Evolutionary conservation across 2,113 vertebrate genomes (phyloP), one percentile per base, ranked within the genome.

Genomic region (Riparia riparia): DNA sequence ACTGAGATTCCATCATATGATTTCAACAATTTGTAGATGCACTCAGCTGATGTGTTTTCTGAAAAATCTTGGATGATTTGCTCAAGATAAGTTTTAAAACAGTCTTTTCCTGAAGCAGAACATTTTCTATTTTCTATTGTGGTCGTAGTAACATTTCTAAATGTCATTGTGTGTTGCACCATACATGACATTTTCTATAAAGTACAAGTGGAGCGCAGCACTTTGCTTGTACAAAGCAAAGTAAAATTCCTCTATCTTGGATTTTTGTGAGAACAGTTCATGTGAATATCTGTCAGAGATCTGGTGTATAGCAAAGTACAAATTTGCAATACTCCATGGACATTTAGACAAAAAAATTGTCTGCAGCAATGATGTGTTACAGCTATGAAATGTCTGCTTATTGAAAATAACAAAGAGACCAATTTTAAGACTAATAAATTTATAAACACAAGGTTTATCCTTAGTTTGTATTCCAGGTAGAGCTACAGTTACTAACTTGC

Each of bases 391-490:
- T 54, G 10, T 63, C 34, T 58, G 0, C 11, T 74, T 89, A 21
- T 4, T 82, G 76, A 81, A 92, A 74, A 28, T 56, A 22, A 56
- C 17, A 63, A 69, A 41, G 21, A 79, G 44, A 60, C 26, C 18
- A 24, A 14, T 72, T 26, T 65, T 64, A 7, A 53, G 66, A 74
- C 14, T 44, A 93, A 88, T 45, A 80, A 61, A 78, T 85, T 37
- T 79, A 53, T 90, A 95, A 97, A 96, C 83, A n/a, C 61, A 80
- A 90, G 57, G 68, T 96, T 96, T 97, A 96, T 93, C 54, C 86
- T 94, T 87, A 96, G 96, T 95, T 96, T 97, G 90, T 97, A 91
- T 97, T 95, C 85, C 96, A 97, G 97, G 95, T 86, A 95, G 97
- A 96, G 70, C 95, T 69, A 24, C 96, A 49, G 73, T 95, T 79